Evolutionary conservation across 2,113 vertebrate species (phyloP).

Genomic region (Corydoras maculifer): DNA sequence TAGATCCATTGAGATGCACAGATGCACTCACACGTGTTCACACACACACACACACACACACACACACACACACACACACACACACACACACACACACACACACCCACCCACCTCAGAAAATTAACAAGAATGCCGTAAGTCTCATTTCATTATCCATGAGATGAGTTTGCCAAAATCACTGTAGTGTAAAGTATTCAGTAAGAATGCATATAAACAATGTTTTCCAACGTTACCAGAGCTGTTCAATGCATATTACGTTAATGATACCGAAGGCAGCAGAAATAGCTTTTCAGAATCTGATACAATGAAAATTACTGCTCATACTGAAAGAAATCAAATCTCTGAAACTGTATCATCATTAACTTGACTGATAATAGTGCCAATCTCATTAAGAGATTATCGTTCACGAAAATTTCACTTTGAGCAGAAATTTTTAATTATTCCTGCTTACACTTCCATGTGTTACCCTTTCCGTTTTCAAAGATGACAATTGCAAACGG

Average conservation of each 20-base stretch:
- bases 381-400: not conserved
- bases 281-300: not conserved
- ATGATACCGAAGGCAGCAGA: not conserved
- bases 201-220: slow-evolving; percentile 4
- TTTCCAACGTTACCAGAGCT: slow-evolving; percentile 1
- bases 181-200: slow-evolving; percentile 8
- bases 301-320: not conserved
- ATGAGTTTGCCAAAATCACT: slow-evolving; percentile 16
- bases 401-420: not conserved
- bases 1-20: slow-evolving; percentile 57
- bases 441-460: slow-evolving; percentile 1
- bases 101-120: slow-evolving; percentile 38
- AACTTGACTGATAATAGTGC: not conserved
- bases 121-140: slow-evolving; percentile 46
- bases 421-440: slow-evolving; percentile 12
- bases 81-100: slow-evolving; percentile 42
- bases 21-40: slow-evolving; percentile 52
- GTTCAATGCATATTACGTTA: not conserved
- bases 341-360: not conserved
- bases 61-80: slow-evolving; percentile 51
- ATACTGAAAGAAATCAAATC: not conserved
- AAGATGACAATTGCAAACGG: slow-evolving; percentile 53
- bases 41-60: slow-evolving; percentile 21
- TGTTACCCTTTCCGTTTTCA: slow-evolving; percentile 32
- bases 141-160: slow-evolving; percentile 56